Evolutionary conservation across 2,888 invertebrate species (phyloP), one percentile per base, ranked within the genome.

Genomic region (Isoperla grammatica): DNA sequence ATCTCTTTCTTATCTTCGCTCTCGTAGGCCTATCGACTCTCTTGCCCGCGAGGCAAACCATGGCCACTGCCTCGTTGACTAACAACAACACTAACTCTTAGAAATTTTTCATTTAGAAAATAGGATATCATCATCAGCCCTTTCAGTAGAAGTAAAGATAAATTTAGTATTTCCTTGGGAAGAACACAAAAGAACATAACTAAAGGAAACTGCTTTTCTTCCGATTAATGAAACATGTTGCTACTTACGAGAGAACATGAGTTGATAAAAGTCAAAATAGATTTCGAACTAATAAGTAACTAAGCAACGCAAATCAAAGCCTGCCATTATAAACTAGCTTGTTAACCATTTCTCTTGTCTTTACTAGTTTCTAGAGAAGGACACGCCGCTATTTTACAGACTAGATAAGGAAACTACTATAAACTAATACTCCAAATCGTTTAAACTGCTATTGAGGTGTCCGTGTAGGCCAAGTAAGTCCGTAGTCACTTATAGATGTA

Each of bases 291-390:
- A 63, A 63, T 63, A 63, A 61, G 54, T 59, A 56, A 62, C 50
- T 63, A 63, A 57, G 63, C 61, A 63, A 63, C 48, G 61, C 63
- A 59, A 63, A 57, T 63, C 61, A 61, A 63, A 59, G 63, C 63
- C 63, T 63, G 61, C 63, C 63, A 63, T 61, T 53, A 56, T 61
- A 61, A 54, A 37, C 37, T 63, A 61, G 63, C 63, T 63, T 63
- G 49, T 61, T 61, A 63, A 59, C 50, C 57, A 57, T 49, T 60
- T 60, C 60, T 62, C 60, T 63, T 29, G 50, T 59, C 57, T 59
- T 46, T 56, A 45, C 57, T 63, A 63, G 63, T 58, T 58, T 57
- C 50, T 60, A 63, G 56, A 62, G 57, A 63, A 61, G 59, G 56
- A 37, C 61, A 61, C 59, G 57, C 56, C 15, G 53, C 49, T 50